These are phyloP conservation scores for Sabatieria punctata DNA, from an alignment of 2,888 invertebrate species.

Conservation along the genomic window DNA sequence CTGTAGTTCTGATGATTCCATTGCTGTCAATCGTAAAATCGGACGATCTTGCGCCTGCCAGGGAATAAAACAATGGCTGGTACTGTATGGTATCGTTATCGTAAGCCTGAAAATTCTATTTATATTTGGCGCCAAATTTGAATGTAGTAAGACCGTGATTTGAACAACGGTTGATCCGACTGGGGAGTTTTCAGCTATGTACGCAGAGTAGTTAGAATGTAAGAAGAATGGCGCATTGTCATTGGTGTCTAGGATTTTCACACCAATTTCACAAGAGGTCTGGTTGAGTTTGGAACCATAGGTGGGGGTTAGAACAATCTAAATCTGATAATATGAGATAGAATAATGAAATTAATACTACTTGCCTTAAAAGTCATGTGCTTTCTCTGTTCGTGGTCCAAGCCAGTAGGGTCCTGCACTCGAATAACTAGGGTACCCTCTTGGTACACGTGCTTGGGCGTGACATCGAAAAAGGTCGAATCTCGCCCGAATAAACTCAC, in stretches of 20 bases:
- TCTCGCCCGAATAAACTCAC: slow-evolving; percentile 61
- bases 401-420: slow-evolving; percentile 57
- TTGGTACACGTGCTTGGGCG: slow-evolving; percentile 66
- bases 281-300: slow-evolving; percentile 30
- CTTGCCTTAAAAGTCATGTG: slow-evolving; percentile 8
- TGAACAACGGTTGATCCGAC: slow-evolving; percentile 57
- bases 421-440: slow-evolving; percentile 73
- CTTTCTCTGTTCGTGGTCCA: slow-evolving; percentile 67
- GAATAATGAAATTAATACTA: slow-evolving; percentile 37
- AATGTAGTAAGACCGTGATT: slow-evolving; percentile 58
- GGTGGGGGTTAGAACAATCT: slow-evolving; percentile 30
- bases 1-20: slow-evolving; percentile 26
- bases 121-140: no score
- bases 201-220: slow-evolving; percentile 59
- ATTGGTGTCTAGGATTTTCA: slow-evolving; percentile 80
- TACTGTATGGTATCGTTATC: slow-evolving; percentile 12
- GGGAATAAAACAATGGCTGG: slow-evolving; percentile 4
- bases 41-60: slow-evolving; percentile 17
- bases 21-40: slow-evolving; percentile 16
- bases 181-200: slow-evolving; percentile 63
- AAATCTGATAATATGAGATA: not conserved
- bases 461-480: slow-evolving; percentile 60
- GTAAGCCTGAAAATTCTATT: slow-evolving; percentile 3
- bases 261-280: slow-evolving; percentile 40
- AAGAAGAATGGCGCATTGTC: slow-evolving; percentile 78